Base-by-base conservation (phyloP, 2,888 invertebrate species). In the Allolobophora icterica region DNA sequence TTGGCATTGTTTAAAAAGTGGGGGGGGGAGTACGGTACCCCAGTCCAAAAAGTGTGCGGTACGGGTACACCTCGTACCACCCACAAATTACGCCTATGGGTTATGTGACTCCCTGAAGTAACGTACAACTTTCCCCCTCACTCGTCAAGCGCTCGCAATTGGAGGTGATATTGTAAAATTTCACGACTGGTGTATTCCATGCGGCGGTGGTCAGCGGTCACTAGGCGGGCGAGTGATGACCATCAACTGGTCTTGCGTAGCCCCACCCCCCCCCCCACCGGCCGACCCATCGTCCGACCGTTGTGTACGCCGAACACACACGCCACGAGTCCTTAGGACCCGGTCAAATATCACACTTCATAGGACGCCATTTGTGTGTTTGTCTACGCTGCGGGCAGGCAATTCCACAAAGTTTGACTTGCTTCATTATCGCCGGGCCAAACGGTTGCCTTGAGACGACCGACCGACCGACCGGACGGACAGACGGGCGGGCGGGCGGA, bases 271-370 rank as follows among this genome's bases (percentile, higher is more conserved):
- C 30, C 84, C 33, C 33, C 84, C 33, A 35, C 33, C 19, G 87
- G 38, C 35, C 87, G 87, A 87, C 87, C 87, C 35, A 87, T 38
- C 34, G 87, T 35, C 87, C 87, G 87, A 87, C 87, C 87, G 35
- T 30, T 87, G 87, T 87, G 87, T 87, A 38, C 87, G 35, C 38
- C 35, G 38, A 38, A 87, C 87, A 87, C 38, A 87, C 87, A 87
- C 34, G 87, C 35, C 87, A 38, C 87, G 87, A 33, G 87, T 87
- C 87, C 87, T n/a, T 21, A 87, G 87, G 38, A 87, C 35, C 38
- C 87, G 87, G 87, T 87, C 87, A 38, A 87, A 87, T 87, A 87
- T 87, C 87, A 38, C 87, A 87, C 87, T 87, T 38, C 87, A 38
- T 33, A 87, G 87, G 38, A 87, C 87, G 87, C 87, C 87, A 38